A percentile compares a stretch with the other conserved stretches of the same genome.
Conservation (phyloP, 2,113 vertebrate species). For the Herpailurus yagouaroundi region DNA sequence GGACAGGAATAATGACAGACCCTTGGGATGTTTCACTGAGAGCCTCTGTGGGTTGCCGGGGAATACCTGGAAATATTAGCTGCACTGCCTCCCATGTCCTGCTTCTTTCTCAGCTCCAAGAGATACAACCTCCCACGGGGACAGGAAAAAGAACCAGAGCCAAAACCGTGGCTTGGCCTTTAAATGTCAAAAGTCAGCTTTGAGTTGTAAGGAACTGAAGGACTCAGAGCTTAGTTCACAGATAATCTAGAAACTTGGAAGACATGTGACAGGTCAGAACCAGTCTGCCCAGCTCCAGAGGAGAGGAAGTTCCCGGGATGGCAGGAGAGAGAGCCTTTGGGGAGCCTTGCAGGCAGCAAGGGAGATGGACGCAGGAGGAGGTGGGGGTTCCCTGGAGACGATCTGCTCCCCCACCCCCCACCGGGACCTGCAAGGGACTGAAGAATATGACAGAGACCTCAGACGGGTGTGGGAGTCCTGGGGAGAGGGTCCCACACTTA, state of each 20-base stretch:
- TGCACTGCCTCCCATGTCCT: neutral
- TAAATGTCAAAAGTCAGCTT: neutral
- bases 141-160: neutral
- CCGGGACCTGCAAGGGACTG: neutral
- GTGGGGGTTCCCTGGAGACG: neutral
- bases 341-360: neutral
- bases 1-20: neutral
- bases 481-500: neutral
- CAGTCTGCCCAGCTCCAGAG: neutral
- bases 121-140: neutral
- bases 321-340: neutral
- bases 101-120: neutral
- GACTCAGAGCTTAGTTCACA: neutral
- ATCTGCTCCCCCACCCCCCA: fast-evolving
- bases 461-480: fast-evolving
- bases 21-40: neutral
- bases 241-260: neutral
- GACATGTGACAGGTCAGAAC: neutral
- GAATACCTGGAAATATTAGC: fast-evolving
- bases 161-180: neutral
- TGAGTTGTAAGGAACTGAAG: neutral
- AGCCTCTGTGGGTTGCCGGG: neutral
- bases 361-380: too few species aligned
- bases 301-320: neutral
- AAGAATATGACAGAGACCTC: neutral